These are phyloP conservation scores for Carcharodon carcharias DNA, from an alignment of 2,797 vertebrate genomes.

Conservation along the genomic window DNA sequence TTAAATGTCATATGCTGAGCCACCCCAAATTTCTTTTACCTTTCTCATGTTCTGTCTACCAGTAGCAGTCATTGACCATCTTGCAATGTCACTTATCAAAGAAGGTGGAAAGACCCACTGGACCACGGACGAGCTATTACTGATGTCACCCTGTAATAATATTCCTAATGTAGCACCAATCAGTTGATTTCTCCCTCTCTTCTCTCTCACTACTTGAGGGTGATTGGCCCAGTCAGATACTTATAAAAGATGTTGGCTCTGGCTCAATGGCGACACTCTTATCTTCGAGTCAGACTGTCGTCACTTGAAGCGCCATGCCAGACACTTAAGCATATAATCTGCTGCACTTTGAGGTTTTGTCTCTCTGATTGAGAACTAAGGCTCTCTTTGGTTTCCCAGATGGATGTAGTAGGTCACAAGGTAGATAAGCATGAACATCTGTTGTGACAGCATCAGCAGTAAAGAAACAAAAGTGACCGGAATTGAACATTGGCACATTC, in stretches of 20 bases:
- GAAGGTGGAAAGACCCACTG: neutral
- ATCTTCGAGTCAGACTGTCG: neutral
- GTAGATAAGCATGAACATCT: neutral
- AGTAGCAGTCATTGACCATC: neutral
- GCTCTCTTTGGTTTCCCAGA: neutral
- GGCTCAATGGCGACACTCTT: neutral
- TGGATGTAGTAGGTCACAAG: neutral
- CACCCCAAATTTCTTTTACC: neutral
- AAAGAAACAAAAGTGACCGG: neutral
- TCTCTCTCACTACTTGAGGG: neutral
- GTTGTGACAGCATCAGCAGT: neutral
- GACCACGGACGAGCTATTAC: neutral
- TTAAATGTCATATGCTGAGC: neutral
- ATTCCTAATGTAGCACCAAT: neutral
- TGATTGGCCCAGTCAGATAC: neutral
- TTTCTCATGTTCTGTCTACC: neutral
- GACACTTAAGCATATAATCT: no score
- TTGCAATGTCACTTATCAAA: neutral
- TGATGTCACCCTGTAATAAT: neutral
- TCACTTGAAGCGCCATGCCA: neutral
- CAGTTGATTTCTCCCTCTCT: neutral
- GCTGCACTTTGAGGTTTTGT: neutral
- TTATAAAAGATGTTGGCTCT: neutral
- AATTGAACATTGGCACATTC: neutral
- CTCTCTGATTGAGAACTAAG: neutral